Percentiles rank a stretch among this genome's conserved stretches.
Evolutionary conservation across 2,113 vertebrate species (phyloP).

Genomic region (Brachypteracias leptosomus): DNA sequence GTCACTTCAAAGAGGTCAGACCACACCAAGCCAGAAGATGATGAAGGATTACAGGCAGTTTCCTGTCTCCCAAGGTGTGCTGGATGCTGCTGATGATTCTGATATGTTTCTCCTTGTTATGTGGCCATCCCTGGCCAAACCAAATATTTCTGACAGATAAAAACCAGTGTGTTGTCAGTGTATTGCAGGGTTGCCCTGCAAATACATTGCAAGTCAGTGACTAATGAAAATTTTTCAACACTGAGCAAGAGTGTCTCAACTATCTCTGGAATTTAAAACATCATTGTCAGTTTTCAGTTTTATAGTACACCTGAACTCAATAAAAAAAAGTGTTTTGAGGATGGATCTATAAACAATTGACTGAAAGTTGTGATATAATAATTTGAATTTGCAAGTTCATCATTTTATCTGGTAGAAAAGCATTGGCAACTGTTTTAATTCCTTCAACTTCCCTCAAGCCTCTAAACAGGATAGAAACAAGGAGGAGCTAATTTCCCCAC

Average conservation of each 20-base stretch:
- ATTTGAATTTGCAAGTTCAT: background rate
- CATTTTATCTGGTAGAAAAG: background rate
- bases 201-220: background rate
- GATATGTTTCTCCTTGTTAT: background rate
- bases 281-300: background rate
- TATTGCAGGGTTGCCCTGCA: background rate
- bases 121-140: background rate
- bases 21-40: background rate
- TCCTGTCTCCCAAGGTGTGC: background rate
- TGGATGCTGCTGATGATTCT: background rate
- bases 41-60: background rate
- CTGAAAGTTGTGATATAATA: background rate
- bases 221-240: background rate
- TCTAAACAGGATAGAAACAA: background rate
- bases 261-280: background rate
- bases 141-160: background rate
- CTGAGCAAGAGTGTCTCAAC: background rate
- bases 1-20: background rate
- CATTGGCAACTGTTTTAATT: background rate
- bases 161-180: fast-evolving
- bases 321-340: background rate
- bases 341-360: background rate
- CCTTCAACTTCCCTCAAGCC: background rate
- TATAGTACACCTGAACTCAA: background rate
- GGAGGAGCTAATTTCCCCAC: background rate